A percentile compares a stretch with the other conserved stretches of the same genome.
These are phyloP conservation scores for Dolichomitus sp. DNA, from an alignment of 2,888 invertebrate genomes.

Conservation along the genomic window DNA sequence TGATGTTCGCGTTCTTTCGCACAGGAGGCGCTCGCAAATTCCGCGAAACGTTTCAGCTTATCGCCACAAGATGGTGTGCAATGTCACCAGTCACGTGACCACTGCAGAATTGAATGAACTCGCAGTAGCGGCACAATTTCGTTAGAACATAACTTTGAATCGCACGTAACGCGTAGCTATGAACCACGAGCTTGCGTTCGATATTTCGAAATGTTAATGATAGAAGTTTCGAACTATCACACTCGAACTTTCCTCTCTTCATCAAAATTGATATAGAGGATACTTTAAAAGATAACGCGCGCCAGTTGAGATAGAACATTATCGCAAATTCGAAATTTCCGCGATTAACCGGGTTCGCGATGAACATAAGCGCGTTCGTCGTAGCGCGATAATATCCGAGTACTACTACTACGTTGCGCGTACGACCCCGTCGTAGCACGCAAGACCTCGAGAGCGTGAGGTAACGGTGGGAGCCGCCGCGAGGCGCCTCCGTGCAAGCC, in stretches of 20 bases:
- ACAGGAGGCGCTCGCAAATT: constrained; percentile 43
- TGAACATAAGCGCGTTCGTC: constrained; percentile 3
- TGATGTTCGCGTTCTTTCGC: constrained; percentile 55
- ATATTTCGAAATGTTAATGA: background rate
- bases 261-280: background rate
- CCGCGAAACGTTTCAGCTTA: background rate
- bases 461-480: constrained; percentile 10
- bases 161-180: background rate
- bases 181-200: no score
- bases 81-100: constrained; percentile 22
- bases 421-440: background rate
- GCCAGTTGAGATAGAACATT: background rate
- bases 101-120: constrained; percentile 1
- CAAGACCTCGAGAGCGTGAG: background rate
- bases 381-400: constrained; percentile 4
- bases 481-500: constrained; percentile 23
- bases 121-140: constrained; percentile 13
- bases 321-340: constrained; percentile 29
- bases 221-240: background rate
- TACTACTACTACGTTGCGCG: constrained; percentile 11
- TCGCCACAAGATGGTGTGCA: constrained; percentile 64
- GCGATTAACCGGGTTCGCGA: background rate
- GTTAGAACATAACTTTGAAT: background rate
- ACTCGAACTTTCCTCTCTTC: background rate
- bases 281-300: background rate